Evolutionary conservation across 2,888 invertebrate genomes (phyloP), one percentile per base, ranked within the genome.

Genomic region (Anthophora plumipes): DNA sequence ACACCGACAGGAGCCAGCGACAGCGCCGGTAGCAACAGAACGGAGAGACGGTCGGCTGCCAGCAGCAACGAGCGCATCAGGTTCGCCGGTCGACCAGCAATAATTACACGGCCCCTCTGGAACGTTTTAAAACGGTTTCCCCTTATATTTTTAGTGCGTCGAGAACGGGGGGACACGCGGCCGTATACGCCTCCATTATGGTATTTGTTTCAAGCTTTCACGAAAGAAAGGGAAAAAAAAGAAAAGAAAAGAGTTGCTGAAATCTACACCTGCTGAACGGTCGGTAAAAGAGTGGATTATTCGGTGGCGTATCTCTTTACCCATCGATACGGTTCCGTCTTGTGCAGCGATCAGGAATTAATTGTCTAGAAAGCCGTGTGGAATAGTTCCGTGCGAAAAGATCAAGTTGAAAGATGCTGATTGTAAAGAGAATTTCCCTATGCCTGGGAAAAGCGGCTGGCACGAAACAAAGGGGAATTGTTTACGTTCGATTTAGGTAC

Each of bases 91-190:
- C 69, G 70, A 25, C 25, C 73, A 74, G 73, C 73, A 77, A 82
- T 83, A 83, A 87, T 88, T 88, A 85, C 84, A 74, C 84, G 82
- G 77, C 67, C 86, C 88, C 85, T 84, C 85, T 81, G 73, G n/a
- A 80, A 81, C 82, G 77, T 76, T 86, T 83, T 80, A 73, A 73
- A 82, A 59, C 77, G 67, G 82, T 71, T 82, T 85, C 85, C 88
- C 87, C 82, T 80, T 84, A 67, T 85, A 82, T 85, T 87, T 87
- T 87, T 84, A 87, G 87, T 82, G 54, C 82, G 52, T 57, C 59
- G 73, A 80, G 82, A 85, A 82, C 72, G 75, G 73, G 79, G 82
- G 85, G 73, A 77, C 50, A 22, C 31, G 37, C 63, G 67, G 59
- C 39, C 50, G 60, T 54, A 54, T 54, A 43, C 69, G 57, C 50